phyloP scores from a whole-genome alignment of 2,113 vertebrate genomes.

The Phodopus roborovskii region DNA sequence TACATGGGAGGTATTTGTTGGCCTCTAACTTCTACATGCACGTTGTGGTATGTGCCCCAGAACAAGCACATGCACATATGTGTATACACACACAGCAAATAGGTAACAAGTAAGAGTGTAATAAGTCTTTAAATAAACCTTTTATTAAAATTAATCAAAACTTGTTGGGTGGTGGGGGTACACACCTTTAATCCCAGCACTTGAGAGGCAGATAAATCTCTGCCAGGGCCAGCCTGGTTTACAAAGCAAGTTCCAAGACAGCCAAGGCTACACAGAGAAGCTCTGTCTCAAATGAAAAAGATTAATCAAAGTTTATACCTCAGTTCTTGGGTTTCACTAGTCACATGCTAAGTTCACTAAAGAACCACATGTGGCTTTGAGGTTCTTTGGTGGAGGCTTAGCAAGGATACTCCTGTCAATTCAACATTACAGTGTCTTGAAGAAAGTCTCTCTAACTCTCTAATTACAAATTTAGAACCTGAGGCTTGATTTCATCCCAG shows the following conservation, averaged over 20 bases:
- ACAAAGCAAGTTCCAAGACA: background rate
- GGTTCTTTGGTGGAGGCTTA: background rate
- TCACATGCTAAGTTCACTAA: background rate
- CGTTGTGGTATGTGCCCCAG: background rate
- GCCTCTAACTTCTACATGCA: background rate
- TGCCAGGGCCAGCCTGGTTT: background rate
- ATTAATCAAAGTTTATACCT: background rate
- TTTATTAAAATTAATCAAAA: background rate
- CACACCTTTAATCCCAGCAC: background rate
- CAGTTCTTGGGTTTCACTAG: background rate
- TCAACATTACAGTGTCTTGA: background rate
- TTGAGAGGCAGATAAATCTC: background rate
- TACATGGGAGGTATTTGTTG: background rate
- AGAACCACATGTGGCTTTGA: background rate
- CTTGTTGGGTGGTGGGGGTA: background rate
- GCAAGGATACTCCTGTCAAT: background rate
- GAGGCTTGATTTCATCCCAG: background rate
- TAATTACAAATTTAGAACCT: slow-evolving; percentile 47
- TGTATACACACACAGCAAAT: background rate
- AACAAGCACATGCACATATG: background rate
- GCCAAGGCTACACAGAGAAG: background rate
- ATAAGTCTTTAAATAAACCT: background rate
- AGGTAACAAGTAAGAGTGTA: background rate
- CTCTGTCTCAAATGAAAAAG: background rate
- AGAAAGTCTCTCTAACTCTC: background rate